Conservation (phyloP, 2,888 invertebrate species). For the Acronicta aceris region DNA sequence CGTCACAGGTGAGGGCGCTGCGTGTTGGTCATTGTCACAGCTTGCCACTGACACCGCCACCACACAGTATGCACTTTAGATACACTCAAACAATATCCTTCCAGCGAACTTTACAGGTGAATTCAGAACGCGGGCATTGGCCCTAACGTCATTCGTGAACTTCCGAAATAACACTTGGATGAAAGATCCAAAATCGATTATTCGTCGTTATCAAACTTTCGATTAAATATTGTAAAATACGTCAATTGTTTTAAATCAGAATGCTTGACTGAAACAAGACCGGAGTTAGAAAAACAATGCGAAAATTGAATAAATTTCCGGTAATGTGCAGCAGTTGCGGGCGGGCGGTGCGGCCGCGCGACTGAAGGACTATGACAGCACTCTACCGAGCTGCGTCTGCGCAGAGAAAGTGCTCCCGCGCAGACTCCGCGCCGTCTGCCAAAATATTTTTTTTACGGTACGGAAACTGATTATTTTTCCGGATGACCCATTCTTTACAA, state of each 20-base stretch:
- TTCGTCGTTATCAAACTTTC: conserved; percentile 44
- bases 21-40: conserved; percentile 81
- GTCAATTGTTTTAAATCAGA: conserved; percentile 57
- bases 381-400: conserved; percentile 72
- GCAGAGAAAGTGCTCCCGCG: conserved; percentile 86
- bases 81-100: conserved; percentile 63
- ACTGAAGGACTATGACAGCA: conserved; percentile 77
- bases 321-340: conserved; percentile 62
- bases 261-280: conserved; percentile 53
- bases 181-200: conserved; percentile 60
- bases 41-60: conserved; percentile 69
- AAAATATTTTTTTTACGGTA: conserved; percentile 84
- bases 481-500: conserved; percentile 69
- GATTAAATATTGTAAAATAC: conserved; percentile 55
- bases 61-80: conserved; percentile 71
- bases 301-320: conserved; percentile 62
- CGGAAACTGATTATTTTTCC: conserved; percentile 81
- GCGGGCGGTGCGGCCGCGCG: conserved; percentile 77
- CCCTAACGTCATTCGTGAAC: conserved; percentile 63
- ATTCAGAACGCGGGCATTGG: conserved; percentile 67
- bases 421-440: conserved; percentile 88
- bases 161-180: conserved; percentile 67
- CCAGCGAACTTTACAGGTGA: conserved; percentile 61
- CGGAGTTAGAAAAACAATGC: conserved; percentile 55
- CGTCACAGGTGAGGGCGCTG: conserved; percentile 77